These are phyloP conservation scores for Venturia canescens DNA, from an alignment of 1,140 invertebrate species.

Conservation along the genomic window DNA sequence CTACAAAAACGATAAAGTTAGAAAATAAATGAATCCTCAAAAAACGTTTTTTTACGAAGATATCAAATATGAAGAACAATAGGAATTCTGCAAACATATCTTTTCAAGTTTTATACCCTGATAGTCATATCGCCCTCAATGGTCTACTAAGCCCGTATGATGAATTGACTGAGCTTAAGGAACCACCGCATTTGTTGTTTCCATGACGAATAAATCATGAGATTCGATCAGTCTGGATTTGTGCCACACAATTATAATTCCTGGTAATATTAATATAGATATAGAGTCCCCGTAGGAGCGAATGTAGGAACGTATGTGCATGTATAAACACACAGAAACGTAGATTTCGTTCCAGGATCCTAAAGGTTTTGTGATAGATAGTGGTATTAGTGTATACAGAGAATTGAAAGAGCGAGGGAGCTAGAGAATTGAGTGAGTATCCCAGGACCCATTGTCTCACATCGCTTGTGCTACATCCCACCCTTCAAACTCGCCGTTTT, in stretches of 20 bases:
- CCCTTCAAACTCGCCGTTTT: slow-evolving; percentile 5
- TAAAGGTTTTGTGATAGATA: slow-evolving; percentile 44
- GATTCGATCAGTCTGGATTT: slow-evolving; percentile 20
- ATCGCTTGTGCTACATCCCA: slow-evolving; percentile 49
- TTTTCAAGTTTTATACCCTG: background rate
- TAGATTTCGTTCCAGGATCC: background rate
- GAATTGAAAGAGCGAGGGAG: slow-evolving; percentile 24
- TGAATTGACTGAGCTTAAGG: background rate
- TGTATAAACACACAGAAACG: background rate
- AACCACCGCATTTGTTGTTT: background rate
- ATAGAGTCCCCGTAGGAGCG: background rate
- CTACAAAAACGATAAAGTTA: no score
- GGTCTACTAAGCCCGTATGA: background rate
- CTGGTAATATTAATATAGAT: background rate
- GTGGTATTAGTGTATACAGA: slow-evolving; percentile 40
- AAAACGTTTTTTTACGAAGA: no score
- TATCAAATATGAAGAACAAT: background rate
- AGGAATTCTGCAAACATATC: background rate
- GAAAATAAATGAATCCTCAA: no score
- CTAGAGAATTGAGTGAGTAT: background rate
- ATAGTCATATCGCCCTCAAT: background rate
- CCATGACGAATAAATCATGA: slow-evolving; percentile 32
- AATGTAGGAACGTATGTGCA: background rate
- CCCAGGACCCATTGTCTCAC: slow-evolving; percentile 60
- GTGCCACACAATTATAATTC: slow-evolving; percentile 28